Evolutionary conservation across 2,888 invertebrate species (phyloP), one percentile per base, ranked within the genome.

Genomic region (Boloria euphrosyne): DNA sequence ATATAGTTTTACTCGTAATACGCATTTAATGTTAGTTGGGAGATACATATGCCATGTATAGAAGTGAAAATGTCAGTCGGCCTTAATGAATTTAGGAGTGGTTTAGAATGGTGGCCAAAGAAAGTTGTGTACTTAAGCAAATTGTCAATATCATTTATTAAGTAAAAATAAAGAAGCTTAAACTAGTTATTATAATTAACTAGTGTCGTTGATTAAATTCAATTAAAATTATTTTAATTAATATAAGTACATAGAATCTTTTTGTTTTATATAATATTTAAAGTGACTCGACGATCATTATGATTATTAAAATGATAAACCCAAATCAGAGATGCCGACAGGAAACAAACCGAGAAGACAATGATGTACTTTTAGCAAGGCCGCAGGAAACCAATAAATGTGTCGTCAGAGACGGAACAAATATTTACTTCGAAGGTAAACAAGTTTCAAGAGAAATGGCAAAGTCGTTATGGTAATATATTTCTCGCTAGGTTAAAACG

Each of bases 31-130:
- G 10, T 38, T 7, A 10, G 31, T 38, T 38, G 31, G 31, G 10
- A 38, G 10, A 0, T 38, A 38, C 1, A 57, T 14, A 22, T 46
- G 44, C 10, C 10, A 10, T 38, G 16, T 49, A 57, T 65, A 17
- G 62, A 67, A 70, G 66, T 63, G 65, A 70, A 70, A 70, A 52
- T 62, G 65, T 61, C 61, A 62, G 17, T 60, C 67, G 22, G 58
- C 22, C 52, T 66, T 60, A 64, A 47, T 62, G 47, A 63, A 67
- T 63, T 62, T 62, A 55, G 47, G 65, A 65, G 69, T 62, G 27
- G 69, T 65, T 53, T 47, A 49, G 44, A 66, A 64, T 69, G 64
- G 18, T 62, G 54, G 17, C 49, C 27, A 17, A 65, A 68, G 69
- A 69, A 71, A 69, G 67, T 66, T 66, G 59, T 49, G 22, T 50